Percentiles rank a stretch among this genome's conserved stretches.
phyloP scores from a whole-genome alignment of 2,113 vertebrate species.

The Halichoeres trimaculatus region DNA sequence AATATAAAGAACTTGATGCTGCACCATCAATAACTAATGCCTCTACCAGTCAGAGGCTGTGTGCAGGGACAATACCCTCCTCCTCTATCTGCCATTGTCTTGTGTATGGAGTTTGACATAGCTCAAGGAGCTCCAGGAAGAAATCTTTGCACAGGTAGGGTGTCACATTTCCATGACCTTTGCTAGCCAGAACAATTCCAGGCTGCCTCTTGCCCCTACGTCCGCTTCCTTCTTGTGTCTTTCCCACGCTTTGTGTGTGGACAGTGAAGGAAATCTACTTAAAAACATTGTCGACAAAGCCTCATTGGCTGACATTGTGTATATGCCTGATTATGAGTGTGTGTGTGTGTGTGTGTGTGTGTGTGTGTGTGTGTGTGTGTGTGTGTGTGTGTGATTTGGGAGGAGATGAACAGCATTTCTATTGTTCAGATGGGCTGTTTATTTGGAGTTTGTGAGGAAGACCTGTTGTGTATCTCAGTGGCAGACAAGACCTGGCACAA shows the following conservation, averaged over 20 bases:
- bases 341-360: constrained; percentile 11
- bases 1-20: constrained; percentile 8
- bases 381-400: constrained; percentile 10
- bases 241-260: constrained; percentile 83
- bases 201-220: constrained; percentile 77
- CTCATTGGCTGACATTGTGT: constrained; percentile 42
- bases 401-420: constrained; percentile 71
- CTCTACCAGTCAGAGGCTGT: constrained; percentile 60
- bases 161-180: constrained; percentile 84
- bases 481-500: constrained; percentile 61
- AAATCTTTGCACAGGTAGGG: constrained; percentile 83
- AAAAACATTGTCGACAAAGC: constrained; percentile 81
- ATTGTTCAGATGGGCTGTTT: constrained; percentile 82
- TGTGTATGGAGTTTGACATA: constrained; percentile 49
- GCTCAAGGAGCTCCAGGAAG: constrained; percentile 68
- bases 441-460: constrained; percentile 73
- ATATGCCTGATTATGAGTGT: constrained; percentile 6
- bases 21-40: constrained; percentile 57
- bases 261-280: constrained; percentile 84
- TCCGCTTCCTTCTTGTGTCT: constrained; percentile 84
- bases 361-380: constrained; percentile 25
- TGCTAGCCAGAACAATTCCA: constrained; percentile 84
- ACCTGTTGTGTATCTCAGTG: constrained; percentile 54
- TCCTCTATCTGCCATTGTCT: constrained; percentile 73
- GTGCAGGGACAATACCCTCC: constrained; percentile 61